Conservation (phyloP, 2,888 invertebrate genomes). For the Callimorpha dominula region DNA sequence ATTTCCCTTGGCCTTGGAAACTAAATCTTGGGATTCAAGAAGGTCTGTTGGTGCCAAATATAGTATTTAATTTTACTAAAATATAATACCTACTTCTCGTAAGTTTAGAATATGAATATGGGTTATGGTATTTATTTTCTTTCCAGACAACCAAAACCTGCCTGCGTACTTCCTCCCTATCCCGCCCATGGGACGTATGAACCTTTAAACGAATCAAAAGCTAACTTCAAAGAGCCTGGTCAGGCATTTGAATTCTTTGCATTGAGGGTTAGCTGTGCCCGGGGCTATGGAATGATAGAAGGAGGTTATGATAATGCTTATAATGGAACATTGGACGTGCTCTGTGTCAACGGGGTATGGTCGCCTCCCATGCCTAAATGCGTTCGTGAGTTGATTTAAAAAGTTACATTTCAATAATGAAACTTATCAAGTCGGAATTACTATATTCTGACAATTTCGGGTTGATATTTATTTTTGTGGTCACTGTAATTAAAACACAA, state of each 20-base stretch:
- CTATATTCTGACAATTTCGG: no score
- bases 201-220: neutral
- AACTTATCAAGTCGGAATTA: neutral
- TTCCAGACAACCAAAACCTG: neutral
- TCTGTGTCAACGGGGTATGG: neutral
- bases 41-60: no score
- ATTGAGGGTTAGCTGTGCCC: neutral
- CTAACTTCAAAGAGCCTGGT: neutral
- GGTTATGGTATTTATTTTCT: neutral
- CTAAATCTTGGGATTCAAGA: no score
- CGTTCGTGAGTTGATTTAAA: slow-evolving; percentile 8
- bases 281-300: slow-evolving; percentile 8
- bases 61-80: neutral
- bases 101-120: neutral
- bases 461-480: no score
- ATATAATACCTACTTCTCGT: no score
- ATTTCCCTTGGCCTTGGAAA: no score
- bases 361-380: neutral
- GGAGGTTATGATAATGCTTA: neutral
- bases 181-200: slow-evolving; percentile 9
- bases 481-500: no score
- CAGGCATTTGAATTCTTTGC: neutral
- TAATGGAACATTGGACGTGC: neutral
- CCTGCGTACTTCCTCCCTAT: slow-evolving; percentile 9
- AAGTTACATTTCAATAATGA: neutral